phyloP scores from a whole-genome alignment of 2,797 vertebrate species.

The Coendou prehensilis region DNA sequence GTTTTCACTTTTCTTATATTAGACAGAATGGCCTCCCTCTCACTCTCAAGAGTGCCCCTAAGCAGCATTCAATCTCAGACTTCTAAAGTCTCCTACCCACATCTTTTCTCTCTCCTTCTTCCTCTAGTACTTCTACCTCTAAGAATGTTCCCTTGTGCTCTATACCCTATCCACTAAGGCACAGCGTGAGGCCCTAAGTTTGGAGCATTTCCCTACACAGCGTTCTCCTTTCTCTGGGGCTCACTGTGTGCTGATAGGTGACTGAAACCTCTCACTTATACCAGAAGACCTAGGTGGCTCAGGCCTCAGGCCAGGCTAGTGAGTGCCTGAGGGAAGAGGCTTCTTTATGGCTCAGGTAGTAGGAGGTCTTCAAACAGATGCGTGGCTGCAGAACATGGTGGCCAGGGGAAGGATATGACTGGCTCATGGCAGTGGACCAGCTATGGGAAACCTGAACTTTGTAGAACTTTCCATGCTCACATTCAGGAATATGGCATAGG shows the following conservation, averaged over 20 bases:
- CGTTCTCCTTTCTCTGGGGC: conserved; percentile 15
- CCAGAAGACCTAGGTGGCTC: not conserved
- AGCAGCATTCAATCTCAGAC: conserved; percentile 25
- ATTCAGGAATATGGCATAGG: not conserved
- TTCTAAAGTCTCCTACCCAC: conserved; percentile 39
- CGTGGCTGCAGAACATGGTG: not conserved
- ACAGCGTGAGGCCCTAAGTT: not conserved
- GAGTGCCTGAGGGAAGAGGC: not conserved
- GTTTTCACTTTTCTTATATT: conserved; percentile 64
- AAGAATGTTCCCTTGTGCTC: not conserved
- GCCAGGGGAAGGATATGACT: not conserved
- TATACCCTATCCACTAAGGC: not conserved
- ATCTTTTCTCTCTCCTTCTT: conserved; percentile 14
- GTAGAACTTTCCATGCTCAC: not conserved
- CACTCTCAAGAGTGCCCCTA: conserved; percentile 4
- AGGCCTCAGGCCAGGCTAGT: not conserved
- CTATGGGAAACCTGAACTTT: not conserved
- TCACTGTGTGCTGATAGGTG: not conserved
- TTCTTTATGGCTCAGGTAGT: not conserved
- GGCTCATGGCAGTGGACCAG: not conserved
- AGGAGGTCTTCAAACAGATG: not conserved
- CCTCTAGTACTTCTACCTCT: conserved; percentile 21
- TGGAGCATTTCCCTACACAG: not conserved
- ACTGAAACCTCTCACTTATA: not conserved
- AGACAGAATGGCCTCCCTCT: conserved; percentile 49